These are phyloP conservation scores for Planiliza haematocheilus DNA, from an alignment of 2,113 vertebrate genomes.

Conservation along the genomic window DNA sequence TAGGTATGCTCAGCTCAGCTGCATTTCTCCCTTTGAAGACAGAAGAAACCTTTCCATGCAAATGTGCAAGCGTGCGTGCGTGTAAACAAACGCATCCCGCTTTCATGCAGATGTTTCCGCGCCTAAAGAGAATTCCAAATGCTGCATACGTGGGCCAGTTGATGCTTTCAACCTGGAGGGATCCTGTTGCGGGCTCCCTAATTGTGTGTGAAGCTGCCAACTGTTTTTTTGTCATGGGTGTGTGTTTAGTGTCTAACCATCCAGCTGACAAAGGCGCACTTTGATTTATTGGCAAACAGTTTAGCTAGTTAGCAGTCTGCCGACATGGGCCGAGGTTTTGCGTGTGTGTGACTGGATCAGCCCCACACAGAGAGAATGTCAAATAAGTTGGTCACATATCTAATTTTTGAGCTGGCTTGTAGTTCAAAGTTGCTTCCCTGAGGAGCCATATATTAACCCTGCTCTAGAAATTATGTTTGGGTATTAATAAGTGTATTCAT, in stretches of 20 bases:
- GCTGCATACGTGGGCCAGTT: constrained; percentile 43
- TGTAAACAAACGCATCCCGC: constrained; percentile 37
- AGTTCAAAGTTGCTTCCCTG: constrained; percentile 37
- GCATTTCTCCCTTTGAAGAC: constrained; percentile 52
- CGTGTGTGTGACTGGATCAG: constrained; percentile 21
- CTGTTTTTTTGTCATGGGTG: constrained; percentile 74
- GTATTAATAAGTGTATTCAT: not conserved
- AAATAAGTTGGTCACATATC: constrained; percentile 29
- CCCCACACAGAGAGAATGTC: constrained; percentile 20
- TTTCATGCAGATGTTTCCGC: constrained; percentile 64
- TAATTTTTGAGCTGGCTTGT: constrained; percentile 30
- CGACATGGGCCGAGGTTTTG: constrained; percentile 29
- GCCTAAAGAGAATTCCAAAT: constrained; percentile 87
- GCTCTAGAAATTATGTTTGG: not conserved
- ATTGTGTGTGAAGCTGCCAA: constrained; percentile 90
- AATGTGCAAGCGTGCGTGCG: constrained; percentile 13
- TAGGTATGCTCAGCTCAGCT: constrained; percentile 38
- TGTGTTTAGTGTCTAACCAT: constrained; percentile 90
- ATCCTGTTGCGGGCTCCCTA: constrained; percentile 73
- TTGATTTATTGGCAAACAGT: constrained; percentile 95
- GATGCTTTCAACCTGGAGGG: constrained; percentile 66
- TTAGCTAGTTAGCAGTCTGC: constrained; percentile 88
- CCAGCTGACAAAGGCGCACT: constrained; percentile 90
- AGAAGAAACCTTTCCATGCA: constrained; percentile 50
- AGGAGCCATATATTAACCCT: constrained; percentile 1